phyloP scores from a whole-genome alignment of 1,140 invertebrate species.

The Teleopsis dalmanni region DNA sequence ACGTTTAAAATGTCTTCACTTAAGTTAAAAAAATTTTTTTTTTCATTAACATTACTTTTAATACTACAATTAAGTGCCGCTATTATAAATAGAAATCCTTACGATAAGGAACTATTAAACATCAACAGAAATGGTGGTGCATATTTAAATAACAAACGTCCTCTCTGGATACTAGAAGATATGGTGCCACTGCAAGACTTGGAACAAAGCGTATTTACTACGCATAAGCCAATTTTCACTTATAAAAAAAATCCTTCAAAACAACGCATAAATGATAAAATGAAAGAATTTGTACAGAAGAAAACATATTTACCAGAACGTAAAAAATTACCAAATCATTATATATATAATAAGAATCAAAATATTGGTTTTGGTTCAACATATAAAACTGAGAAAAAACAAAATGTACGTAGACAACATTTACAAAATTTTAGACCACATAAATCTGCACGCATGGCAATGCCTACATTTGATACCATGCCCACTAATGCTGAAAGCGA shows the following conservation, averaged over 20 bases:
- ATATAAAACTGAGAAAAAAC: not conserved
- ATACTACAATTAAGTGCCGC: too few relatives aligned
- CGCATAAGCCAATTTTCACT: conserved; percentile 1
- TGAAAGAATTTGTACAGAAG: not conserved
- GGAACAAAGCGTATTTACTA: not conserved
- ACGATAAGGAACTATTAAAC: too few relatives aligned
- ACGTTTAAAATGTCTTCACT: too few relatives aligned
- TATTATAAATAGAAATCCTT: too few relatives aligned
- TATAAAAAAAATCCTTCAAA: not conserved
- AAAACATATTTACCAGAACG: too few relatives aligned
- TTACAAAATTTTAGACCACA: not conserved
- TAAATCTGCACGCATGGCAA: conserved; percentile 8
- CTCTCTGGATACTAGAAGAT: conserved; percentile 36
- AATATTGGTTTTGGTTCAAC: too few relatives aligned
- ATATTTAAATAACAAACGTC: conserved; percentile 21
- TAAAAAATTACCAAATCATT: too few relatives aligned
- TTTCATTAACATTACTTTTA: too few relatives aligned
- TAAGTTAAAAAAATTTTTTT: too few relatives aligned
- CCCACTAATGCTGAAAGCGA: conserved; percentile 23
- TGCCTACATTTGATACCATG: conserved; percentile 30
- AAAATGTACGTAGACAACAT: not conserved
- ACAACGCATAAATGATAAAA: not conserved
- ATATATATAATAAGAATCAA: too few relatives aligned
- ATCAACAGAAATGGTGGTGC: too few relatives aligned
- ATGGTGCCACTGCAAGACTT: conserved; percentile 11